Base-by-base conservation (phyloP, 2,888 invertebrate species). In the Apocheima hispidaria region DNA sequence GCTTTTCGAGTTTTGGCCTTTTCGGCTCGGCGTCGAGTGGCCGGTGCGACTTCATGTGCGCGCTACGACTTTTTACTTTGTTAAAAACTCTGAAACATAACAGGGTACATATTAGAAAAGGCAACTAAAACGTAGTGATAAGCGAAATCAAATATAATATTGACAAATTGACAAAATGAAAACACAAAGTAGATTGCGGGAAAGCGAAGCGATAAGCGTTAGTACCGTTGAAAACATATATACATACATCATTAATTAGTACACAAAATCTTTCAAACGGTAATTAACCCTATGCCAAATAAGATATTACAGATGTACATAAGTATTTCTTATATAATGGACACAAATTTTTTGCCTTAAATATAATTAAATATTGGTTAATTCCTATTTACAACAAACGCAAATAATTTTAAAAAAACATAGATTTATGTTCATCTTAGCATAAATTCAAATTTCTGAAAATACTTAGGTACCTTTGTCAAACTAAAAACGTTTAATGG, bases 41-140 rank as follows among this genome's bases (percentile, higher is more conserved):
- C 86, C 97, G 96, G 94, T 99, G 99, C 74, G 98, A 98, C 94
- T 99, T 99, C 99, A 99, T 99, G 93, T 99, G 99, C 72, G 99
- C 99, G 94, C 98, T 99, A 92, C 99, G 96, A 94, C 99, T 99
- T 94, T 99, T 98, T 86, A 99, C 98, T 95, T 99, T 99, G 94
- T 96, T 96, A 95, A 99, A 99, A 90, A 98, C 96, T 95, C 98
- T 99, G 96, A 76, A 94, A 94, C 90, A 89, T 88, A 90, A 92
- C 78, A 90, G 87, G 88, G 84, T 84, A 86, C 78, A 87, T 81
- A 88, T 92, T 88, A 90, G 79, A 86, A 85, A 83, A 64, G 9
- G 69, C 90, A 88, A 90, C 91, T 79, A 77, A 68, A 89, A 87
- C 69, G 76, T 75, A 72, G 75, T 69, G 72, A 67, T 36, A 63